Base-by-base conservation (phyloP, 2,888 invertebrate genomes). In the Drepanosiphum platanoidis region DNA sequence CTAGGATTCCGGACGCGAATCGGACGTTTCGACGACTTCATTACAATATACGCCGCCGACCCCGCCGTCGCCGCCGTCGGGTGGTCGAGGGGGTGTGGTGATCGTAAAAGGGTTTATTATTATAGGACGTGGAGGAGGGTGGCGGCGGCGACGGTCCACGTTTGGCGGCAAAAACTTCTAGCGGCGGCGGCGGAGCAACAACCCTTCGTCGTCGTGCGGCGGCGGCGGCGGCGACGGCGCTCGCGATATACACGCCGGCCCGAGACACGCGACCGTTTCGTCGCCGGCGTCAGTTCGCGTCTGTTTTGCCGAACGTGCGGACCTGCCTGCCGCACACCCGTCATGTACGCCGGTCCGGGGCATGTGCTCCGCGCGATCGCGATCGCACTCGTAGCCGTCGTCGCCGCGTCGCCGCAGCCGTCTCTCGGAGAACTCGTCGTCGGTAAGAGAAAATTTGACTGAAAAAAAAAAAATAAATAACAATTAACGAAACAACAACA, bases 281-380 rank as follows among this genome's bases (percentile, higher is more conserved):
- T 18, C 68, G 58, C 9, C 72, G 27, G 15, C 71, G 66, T 52
- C 75, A 84, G 84, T 84, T 84, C 75, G 77, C 77, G 84, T 58
- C 22, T 32, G 84, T 84, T 77, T 52, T 70, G 75, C 68, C 42
- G 46, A 39, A n/a, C 52, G 84, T 77, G 68, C 68, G 77, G 84
- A 84, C 77, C 68, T 84, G 58, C 77, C 68, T 84, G 58, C 52
- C 30, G 75, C 18, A 52, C n/a, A n/a, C n/a, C 58, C 68, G 30
- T 34, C 75, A 84, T 84, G 84, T 68, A 70, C 30, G n/a, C 75
- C 39, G 58, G 75, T n/a, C 30, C 68, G 15, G 68, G 39, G 68
- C 84, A 84, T 70, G 84, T 84, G 84, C 84, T 84, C 84, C 66
- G 39, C 68, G 77, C 66, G 75, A 82, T 82, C 81, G 84, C 75